A percentile compares a stretch with the other conserved stretches of the same genome.
Evolutionary conservation across 2,888 invertebrate genomes (phyloP).

Genomic region (Rhagonycha lutea): DNA sequence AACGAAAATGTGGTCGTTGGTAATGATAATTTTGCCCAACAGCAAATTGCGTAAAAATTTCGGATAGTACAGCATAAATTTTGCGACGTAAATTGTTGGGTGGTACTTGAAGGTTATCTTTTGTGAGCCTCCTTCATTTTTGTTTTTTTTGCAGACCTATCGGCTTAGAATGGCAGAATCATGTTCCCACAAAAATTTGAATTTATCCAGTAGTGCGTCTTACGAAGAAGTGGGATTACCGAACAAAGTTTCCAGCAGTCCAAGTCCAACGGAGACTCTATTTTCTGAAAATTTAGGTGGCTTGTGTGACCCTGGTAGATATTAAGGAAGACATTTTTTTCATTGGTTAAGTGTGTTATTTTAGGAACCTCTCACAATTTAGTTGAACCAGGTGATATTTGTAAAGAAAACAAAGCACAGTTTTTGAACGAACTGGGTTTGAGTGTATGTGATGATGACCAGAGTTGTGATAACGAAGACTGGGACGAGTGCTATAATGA

Average conservation of each 20-base stretch:
- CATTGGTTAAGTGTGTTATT: not conserved
- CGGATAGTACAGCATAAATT: not conserved
- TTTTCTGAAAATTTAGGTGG: constrained; percentile 48
- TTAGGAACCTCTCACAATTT: constrained; percentile 48
- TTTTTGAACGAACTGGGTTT: constrained; percentile 50
- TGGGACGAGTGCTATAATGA: constrained; percentile 43
- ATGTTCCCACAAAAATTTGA: constrained; percentile 49
- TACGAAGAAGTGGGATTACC: constrained; percentile 47
- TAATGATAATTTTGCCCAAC: not conserved
- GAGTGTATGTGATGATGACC: constrained; percentile 46
- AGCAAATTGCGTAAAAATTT: not conserved
- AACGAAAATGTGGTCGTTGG: not conserved
- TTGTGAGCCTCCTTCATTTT: not conserved
- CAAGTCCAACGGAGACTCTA: constrained; percentile 54
- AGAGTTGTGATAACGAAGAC: constrained; percentile 38
- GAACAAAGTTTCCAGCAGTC: constrained; percentile 53
- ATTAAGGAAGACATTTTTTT: not conserved
- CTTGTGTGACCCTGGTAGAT: constrained; percentile 41
- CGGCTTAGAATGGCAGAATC: constrained; percentile 56
- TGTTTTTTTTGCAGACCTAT: constrained; percentile 27
- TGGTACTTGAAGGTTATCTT: constrained; percentile 1
- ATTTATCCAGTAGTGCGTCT: constrained; percentile 38
- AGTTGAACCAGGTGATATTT: constrained; percentile 25
- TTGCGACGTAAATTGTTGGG: not conserved
- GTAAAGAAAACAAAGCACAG: constrained; percentile 44